Evolutionary conservation across 2,113 vertebrate species (phyloP).

Genomic region (Lutjanus erythropterus): DNA sequence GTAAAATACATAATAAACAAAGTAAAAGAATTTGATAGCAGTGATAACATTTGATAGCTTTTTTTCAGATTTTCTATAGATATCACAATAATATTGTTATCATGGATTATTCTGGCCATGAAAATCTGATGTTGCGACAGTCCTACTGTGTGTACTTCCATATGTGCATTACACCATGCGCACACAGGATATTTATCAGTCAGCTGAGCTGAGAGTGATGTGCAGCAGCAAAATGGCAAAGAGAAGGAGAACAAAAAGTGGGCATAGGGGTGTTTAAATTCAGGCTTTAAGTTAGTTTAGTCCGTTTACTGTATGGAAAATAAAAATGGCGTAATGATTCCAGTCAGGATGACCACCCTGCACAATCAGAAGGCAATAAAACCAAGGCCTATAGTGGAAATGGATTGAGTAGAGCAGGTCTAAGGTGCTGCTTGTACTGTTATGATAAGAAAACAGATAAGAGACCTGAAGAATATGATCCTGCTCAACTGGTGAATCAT

Average conservation of each 20-base stretch:
- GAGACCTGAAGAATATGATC: not conserved
- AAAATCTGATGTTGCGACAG: too few species aligned
- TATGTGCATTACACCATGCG: not conserved
- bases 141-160: not conserved
- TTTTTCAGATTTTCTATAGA: too few species aligned
- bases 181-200: not conserved
- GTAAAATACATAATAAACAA: too few species aligned
- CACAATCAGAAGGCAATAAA: not conserved
- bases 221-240: not conserved
- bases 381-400: not conserved
- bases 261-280: not conserved
- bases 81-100: too few species aligned
- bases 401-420: not conserved
- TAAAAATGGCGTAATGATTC: not conserved
- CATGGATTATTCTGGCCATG: too few species aligned
- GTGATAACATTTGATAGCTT: too few species aligned
- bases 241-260: not conserved
- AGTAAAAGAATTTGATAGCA: too few species aligned
- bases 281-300: not conserved
- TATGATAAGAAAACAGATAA: too few species aligned
- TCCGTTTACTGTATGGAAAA: not conserved
- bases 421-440: not conserved
- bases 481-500: not conserved
- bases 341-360: not conserved
- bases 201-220: not conserved